A percentile compares a stretch with the other conserved stretches of the same genome.
phyloP scores from a whole-genome alignment of 2,113 vertebrate genomes.

The Callithrix jacchus region DNA sequence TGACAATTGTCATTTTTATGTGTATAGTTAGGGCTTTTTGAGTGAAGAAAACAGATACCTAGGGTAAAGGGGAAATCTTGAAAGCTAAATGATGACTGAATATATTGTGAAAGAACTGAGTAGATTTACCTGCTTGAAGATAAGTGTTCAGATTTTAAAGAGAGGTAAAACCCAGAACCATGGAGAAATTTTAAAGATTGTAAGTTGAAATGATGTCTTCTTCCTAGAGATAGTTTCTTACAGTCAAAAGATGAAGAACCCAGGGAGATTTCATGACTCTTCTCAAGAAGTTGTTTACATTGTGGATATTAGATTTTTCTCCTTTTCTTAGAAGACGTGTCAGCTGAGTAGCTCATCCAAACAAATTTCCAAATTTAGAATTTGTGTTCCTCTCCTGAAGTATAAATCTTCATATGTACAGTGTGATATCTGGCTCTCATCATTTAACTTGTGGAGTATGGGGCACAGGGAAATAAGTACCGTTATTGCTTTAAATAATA shows the following conservation, averaged over 20 bases:
- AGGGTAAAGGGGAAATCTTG: not conserved
- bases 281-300: not conserved
- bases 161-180: not conserved
- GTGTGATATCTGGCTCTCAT: not conserved
- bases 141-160: not conserved
- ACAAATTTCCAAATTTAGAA: not conserved
- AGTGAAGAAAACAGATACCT: not conserved
- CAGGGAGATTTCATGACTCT: not conserved
- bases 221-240: not conserved
- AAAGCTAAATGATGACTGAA: not conserved
- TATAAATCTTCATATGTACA: not conserved
- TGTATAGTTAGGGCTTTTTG: not conserved
- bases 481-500: not conserved
- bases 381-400: not conserved
- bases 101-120: not conserved
- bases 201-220: not conserved
- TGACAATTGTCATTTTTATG: not conserved
- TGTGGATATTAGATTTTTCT: not conserved
- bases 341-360: not conserved
- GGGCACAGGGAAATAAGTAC: not conserved
- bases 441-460: not conserved
- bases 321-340: not conserved
- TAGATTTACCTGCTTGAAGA: not conserved
- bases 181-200: not conserved
- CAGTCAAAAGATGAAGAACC: not conserved